These are phyloP conservation scores for Lasius platythorax DNA, from an alignment of 2,888 invertebrate genomes.

Conservation along the genomic window DNA sequence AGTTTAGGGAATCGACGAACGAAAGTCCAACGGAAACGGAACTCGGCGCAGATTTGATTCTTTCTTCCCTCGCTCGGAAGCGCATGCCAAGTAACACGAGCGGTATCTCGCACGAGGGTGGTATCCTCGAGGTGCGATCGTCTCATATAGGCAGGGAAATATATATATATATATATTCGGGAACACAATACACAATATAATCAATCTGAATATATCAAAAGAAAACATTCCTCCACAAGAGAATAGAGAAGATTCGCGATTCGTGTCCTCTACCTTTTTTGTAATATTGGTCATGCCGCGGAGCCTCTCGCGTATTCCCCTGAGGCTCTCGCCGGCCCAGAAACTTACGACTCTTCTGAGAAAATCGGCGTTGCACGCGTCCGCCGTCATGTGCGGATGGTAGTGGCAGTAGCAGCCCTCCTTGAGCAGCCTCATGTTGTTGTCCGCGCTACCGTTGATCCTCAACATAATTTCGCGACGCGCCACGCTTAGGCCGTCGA, in stretches of 20 bases:
- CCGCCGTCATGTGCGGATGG: constrained; percentile 94
- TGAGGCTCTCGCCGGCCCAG: constrained; percentile 73
- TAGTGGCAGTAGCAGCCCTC: constrained; percentile 88
- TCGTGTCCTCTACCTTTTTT: constrained; percentile 74
- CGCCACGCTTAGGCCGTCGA: constrained; percentile 80
- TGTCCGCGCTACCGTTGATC: constrained; percentile 83
- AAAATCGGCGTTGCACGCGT: constrained; percentile 95
- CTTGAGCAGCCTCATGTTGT: constrained; percentile 84
- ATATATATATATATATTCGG: constrained; percentile 12
- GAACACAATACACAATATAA: constrained; percentile 27
- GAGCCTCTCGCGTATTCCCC: constrained; percentile 71
- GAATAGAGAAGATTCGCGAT: constrained; percentile 59
- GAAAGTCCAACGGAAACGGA: constrained; percentile 41
- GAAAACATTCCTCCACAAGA: constrained; percentile 43
- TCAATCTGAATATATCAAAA: constrained; percentile 40
- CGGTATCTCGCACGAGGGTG: neutral
- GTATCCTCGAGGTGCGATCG: constrained; percentile 15
- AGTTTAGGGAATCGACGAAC: constrained; percentile 46
- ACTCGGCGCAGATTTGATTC: constrained; percentile 20
- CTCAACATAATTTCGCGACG: constrained; percentile 83
- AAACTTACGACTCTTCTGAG: constrained; percentile 91
- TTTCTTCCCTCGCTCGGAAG: constrained; percentile 31
- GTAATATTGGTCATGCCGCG: constrained; percentile 74
- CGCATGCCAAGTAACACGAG: constrained; percentile 51
- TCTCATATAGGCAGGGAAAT: constrained; percentile 9